Conservation (phyloP, 2,113 vertebrate genomes). For the Neolamprologus cancellatus region DNA sequence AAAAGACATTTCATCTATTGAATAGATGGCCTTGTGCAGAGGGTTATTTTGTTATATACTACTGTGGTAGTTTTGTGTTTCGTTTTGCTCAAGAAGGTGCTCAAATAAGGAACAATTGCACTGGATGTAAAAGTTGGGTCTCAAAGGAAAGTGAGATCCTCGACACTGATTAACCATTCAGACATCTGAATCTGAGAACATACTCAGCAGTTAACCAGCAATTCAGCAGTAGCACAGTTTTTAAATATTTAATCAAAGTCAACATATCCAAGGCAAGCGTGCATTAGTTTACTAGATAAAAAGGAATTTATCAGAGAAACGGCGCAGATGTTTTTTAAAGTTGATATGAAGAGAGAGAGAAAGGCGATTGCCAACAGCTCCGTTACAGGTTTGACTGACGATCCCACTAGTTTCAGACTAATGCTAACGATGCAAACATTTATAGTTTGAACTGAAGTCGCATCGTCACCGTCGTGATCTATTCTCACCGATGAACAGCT, state of each 20-base stretch:
- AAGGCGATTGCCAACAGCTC: not conserved
- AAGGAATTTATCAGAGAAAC: not conserved
- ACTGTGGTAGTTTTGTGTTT: constrained; percentile 63
- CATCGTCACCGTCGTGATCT: not conserved
- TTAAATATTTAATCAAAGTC: not conserved
- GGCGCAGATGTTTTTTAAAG: not conserved
- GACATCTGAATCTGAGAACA: constrained; percentile 35
- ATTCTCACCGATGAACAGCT: not conserved
- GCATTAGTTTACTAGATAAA: not conserved
- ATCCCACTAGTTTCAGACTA: not conserved
- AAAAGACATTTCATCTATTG: constrained; percentile 37
- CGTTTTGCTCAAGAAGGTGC: constrained; percentile 55
- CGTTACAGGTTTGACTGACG: not conserved
- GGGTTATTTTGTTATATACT: constrained; percentile 46
- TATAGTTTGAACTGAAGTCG: not conserved
- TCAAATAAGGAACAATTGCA: constrained; percentile 57
- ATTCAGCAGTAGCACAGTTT: constrained; percentile 44
- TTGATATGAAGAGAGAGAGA: not conserved
- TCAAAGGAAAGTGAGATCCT: constrained; percentile 51
- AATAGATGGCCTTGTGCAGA: constrained; percentile 43
- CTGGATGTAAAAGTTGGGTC: constrained; percentile 54
- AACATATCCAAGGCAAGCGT: not conserved
- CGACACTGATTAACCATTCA: constrained; percentile 55
- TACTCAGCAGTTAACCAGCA: constrained; percentile 33
- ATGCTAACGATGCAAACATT: not conserved